Percentiles rank a stretch among this genome's conserved stretches.
Evolutionary conservation across 1,140 invertebrate genomes (phyloP).

Genomic region (Triops cancriformis): DNA sequence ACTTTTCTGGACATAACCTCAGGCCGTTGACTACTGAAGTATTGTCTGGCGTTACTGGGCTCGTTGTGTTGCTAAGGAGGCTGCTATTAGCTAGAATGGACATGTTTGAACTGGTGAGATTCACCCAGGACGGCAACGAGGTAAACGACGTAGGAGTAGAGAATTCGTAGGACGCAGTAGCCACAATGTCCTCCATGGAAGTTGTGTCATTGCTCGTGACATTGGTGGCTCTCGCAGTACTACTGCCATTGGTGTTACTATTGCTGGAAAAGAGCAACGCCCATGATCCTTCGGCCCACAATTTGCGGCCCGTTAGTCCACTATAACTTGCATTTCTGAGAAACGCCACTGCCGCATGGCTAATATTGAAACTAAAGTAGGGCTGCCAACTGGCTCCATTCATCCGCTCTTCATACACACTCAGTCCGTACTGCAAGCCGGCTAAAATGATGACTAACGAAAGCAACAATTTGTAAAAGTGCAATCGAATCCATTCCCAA

Average conservation of each 20-base stretch:
- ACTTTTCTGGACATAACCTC: slow-evolving; percentile 12
- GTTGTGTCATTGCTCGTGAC: neutral
- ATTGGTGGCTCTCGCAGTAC: neutral
- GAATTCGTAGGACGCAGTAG: neutral
- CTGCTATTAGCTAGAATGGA: neutral
- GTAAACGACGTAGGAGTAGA: neutral
- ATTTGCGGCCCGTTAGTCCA: neutral
- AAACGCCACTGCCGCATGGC: neutral
- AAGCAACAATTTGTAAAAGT: neutral
- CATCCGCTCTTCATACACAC: neutral
- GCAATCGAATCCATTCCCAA: neutral
- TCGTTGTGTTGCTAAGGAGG: slow-evolving; percentile 9
- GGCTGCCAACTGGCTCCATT: neutral
- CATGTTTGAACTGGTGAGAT: neutral
- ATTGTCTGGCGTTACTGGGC: neutral
- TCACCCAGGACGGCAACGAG: neutral
- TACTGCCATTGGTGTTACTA: neutral
- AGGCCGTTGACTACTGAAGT: neutral
- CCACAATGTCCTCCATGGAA: neutral
- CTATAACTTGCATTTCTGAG: neutral
- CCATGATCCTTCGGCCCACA: neutral
- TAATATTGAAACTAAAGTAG: neutral
- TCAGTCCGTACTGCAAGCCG: neutral
- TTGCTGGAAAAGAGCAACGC: neutral
- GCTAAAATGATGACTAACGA: neutral